Percentiles rank a stretch among this genome's conserved stretches.
These are phyloP conservation scores for Pecten maximus DNA, from an alignment of 2,888 invertebrate genomes.

Conservation along the genomic window DNA sequence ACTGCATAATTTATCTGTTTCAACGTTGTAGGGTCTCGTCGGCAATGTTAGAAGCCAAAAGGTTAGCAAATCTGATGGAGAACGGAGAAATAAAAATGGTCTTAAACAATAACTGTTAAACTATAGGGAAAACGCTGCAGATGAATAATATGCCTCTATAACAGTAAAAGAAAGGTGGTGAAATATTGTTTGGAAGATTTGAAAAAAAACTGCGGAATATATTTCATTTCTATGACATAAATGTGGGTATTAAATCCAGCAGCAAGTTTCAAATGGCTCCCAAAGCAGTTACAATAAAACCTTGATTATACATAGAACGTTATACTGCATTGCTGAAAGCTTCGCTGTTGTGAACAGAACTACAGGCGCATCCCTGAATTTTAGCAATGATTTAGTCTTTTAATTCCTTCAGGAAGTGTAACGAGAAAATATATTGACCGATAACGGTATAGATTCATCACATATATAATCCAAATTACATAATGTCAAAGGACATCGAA, in stretches of 20 bases:
- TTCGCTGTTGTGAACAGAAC: not conserved
- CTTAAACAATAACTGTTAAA: too few species aligned
- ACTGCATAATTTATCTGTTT: too few species aligned
- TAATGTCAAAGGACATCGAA: not conserved
- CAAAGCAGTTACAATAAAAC: conserved; percentile 2
- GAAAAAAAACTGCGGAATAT: not conserved
- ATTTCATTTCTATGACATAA: not conserved
- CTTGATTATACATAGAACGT: not conserved
- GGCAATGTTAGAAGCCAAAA: too few species aligned
- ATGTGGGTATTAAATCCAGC: not conserved
- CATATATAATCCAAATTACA: not conserved
- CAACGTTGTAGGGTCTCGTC: too few species aligned
- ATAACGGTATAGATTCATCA: not conserved
- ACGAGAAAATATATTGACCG: not conserved
- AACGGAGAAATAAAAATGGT: too few species aligned
- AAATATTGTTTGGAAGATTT: not conserved
- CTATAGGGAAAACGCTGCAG: too few species aligned
- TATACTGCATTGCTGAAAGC: not conserved
- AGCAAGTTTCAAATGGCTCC: not conserved
- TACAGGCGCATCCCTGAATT: too few species aligned
- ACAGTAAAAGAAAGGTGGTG: not conserved
- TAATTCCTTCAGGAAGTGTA: too few species aligned
- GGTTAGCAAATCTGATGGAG: too few species aligned
- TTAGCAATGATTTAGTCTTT: too few species aligned
- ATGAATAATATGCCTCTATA: too few species aligned